Evolutionary conservation across 2,888 invertebrate genomes (phyloP).

Genomic region (Linyphia triangularis): DNA sequence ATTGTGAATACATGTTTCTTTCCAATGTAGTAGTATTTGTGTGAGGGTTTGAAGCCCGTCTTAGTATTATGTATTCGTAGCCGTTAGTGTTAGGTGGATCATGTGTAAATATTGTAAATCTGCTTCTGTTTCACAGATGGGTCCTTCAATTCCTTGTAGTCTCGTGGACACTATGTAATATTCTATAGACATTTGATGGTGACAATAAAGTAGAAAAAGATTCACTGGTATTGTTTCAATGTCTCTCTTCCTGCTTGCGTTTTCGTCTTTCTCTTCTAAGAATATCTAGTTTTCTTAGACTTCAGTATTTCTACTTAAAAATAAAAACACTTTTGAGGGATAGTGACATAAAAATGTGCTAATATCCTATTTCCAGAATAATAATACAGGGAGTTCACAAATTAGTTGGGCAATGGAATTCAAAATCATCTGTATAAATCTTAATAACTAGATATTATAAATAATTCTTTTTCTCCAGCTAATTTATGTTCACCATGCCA

Average conservation of each 20-base stretch:
- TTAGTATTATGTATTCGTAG: constrained; percentile 65
- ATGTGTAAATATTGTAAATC: constrained; percentile 75
- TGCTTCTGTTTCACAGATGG: constrained; percentile 54
- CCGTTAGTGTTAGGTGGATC: constrained; percentile 39
- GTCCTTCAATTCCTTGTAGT: constrained; percentile 67
- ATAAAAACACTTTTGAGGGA: too few species aligned
- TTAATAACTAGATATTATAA: too few species aligned
- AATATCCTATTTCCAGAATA: too few species aligned
- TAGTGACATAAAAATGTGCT: too few species aligned
- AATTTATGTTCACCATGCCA: too few species aligned
- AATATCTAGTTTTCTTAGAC: too few species aligned
- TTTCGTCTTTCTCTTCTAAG: too few species aligned
- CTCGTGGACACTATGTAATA: constrained; percentile 72
- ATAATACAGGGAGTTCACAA: too few species aligned
- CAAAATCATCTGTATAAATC: too few species aligned
- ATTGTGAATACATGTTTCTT: constrained; percentile 17
- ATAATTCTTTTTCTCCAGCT: too few species aligned
- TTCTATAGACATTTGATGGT: constrained; percentile 74
- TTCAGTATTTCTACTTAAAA: too few species aligned
- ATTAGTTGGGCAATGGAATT: too few species aligned
- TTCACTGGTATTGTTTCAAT: constrained; percentile 18
- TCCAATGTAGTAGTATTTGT: constrained; percentile 36
- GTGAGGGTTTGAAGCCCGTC: constrained; percentile 16
- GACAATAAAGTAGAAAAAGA: constrained; percentile 74
- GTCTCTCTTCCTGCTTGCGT: not conserved